Percentiles rank a stretch among this genome's conserved stretches.
These are phyloP conservation scores for Beaufortia kweichowensis DNA, from an alignment of 2,113 vertebrate species.

Conservation along the genomic window DNA sequence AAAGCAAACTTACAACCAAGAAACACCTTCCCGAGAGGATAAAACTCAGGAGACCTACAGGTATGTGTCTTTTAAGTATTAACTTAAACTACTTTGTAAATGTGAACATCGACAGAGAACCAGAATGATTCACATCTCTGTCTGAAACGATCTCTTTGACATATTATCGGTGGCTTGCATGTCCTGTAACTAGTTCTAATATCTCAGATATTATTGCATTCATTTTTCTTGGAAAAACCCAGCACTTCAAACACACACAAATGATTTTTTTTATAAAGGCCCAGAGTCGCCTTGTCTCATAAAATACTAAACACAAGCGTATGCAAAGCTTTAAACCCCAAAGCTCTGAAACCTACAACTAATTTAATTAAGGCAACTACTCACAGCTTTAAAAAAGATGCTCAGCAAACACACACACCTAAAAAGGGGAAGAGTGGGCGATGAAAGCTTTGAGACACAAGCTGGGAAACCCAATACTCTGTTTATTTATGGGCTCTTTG, in stretches of 20 bases:
- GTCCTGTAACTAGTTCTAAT: not conserved
- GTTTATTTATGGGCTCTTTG: conserved; percentile 59
- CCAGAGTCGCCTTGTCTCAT: conserved; percentile 48
- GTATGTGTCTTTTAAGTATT: not conserved
- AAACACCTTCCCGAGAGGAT: not conserved
- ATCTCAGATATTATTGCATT: conserved; percentile 4
- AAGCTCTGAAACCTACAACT: conserved; percentile 32
- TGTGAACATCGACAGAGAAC: not conserved
- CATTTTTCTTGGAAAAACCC: conserved; percentile 45
- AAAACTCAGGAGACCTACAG: no score
- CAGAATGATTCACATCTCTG: not conserved
- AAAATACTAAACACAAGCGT: conserved; percentile 59
- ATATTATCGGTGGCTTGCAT: not conserved
- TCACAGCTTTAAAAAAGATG: conserved; percentile 51
- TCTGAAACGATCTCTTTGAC: not conserved
- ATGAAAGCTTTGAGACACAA: conserved; percentile 48
- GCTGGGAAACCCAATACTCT: conserved; percentile 59
- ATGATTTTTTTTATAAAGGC: conserved; percentile 37
- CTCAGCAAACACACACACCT: conserved; percentile 5
- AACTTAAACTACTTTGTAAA: not conserved
- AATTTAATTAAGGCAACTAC: conserved; percentile 60
- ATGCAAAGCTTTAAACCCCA: conserved; percentile 50
- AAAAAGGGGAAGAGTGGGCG: conserved; percentile 4
- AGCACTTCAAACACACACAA: conserved; percentile 60
- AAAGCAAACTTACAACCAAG: not conserved